Evolutionary conservation across 2,113 vertebrate species (phyloP), one percentile per base, ranked within the genome.

Genomic region (Pleuronectes platessa): DNA sequence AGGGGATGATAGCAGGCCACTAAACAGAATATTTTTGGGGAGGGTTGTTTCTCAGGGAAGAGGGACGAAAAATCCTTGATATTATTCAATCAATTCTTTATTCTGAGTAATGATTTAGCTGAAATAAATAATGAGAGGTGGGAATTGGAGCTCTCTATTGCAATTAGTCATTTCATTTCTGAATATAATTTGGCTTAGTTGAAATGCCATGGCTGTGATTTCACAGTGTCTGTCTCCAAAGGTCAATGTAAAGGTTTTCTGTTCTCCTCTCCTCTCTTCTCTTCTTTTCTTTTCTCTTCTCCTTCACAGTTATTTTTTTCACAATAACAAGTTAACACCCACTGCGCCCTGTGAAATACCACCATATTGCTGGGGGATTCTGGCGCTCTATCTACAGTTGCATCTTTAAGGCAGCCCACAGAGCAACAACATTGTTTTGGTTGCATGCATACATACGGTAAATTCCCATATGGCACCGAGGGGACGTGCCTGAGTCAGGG

Each of bases 61-160:
- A 24, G 23, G 53, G 37, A 10, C 61, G 47, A 31, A 31, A 31
- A 67, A 53, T 42, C 49, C 3, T 73, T 58, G 58, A 74, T 81
- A 79, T 53, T 72, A 79, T 90, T 88, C 77, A 79, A 84, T 91
- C 69, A 89, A 68, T 89, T 86, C 71, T 85, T 78, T 77, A 74
- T 59, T 74, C 76, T 63, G 70, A 86, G 74, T 85, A 79, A 88
- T 83, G 68, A 88, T 90, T 89, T 86, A 62, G 79, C 73, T 81
- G 79, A 88, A 90, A 85, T 91, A 91, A 92, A 93, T 93, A 90
- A 92, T 92, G 89, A 93, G 92, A 88, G 74, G 55, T 81, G 93
- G 92, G 90, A 92, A 86, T 92, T 92, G 85, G 58, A 86, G 79
- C 85, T 85, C 90, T 91, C 89, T 83, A 12, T 87, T 86, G 90